These are phyloP conservation scores for Strongylocentrotus purpuratus DNA, from an alignment of 35 echinoderm and acorn worm genomes.

Conservation along the genomic window DNA sequence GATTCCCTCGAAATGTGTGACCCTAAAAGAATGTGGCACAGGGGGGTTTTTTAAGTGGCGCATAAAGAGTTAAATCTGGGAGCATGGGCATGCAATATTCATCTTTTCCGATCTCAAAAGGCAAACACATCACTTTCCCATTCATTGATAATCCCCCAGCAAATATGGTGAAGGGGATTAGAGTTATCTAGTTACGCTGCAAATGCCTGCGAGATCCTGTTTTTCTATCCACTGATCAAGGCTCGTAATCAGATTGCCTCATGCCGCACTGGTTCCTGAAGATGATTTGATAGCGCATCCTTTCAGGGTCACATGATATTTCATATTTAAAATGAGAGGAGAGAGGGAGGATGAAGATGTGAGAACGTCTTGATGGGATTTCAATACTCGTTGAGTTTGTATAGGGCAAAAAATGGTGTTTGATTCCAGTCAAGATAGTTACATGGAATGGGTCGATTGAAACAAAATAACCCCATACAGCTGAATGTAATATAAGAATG, in stretches of 20 bases:
- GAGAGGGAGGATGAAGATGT: background rate
- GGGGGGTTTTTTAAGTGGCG: no score
- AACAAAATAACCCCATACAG: background rate
- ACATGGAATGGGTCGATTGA: background rate
- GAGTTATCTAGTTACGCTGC: constrained; percentile 16
- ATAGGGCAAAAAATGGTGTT: background rate
- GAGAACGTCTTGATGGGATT: background rate
- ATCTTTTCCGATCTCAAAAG: background rate
- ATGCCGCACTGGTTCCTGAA: background rate
- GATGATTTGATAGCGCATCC: constrained; percentile 1
- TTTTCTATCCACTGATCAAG: constrained; percentile 3
- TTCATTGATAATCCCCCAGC: background rate
- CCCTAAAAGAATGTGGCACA: no score
- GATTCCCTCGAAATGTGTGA: no score
- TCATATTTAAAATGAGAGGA: background rate
- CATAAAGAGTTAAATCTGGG: no score
- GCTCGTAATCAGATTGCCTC: background rate
- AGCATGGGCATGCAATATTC: background rate
- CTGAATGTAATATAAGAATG: background rate
- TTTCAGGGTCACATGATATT: background rate
- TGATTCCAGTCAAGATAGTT: background rate
- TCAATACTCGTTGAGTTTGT: background rate
- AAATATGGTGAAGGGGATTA: constrained; percentile 17
- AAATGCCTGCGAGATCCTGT: constrained; percentile 9
- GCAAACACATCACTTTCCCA: constrained; percentile 8